These are phyloP conservation scores for Lingula anatina DNA, from an alignment of 2,888 invertebrate genomes.

Conservation along the genomic window DNA sequence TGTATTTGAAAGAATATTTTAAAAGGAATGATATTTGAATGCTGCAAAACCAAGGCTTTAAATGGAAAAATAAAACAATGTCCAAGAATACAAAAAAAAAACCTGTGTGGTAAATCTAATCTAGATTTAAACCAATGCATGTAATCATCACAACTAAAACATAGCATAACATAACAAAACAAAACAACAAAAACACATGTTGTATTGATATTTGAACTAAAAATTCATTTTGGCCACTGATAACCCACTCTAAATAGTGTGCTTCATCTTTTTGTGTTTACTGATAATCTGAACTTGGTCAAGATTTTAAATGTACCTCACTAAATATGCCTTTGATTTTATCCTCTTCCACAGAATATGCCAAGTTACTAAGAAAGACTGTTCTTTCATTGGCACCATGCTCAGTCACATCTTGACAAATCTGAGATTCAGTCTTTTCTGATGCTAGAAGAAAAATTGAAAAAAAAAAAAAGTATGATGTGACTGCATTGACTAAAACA, in stretches of 20 bases:
- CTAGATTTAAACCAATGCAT: not conserved
- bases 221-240: no score
- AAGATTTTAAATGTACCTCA: slow-evolving; percentile 47
- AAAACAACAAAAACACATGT: not conserved
- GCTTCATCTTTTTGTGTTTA: no score
- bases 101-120: slow-evolving; percentile 4
- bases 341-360: slow-evolving; percentile 64
- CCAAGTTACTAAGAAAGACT: slow-evolving; percentile 87
- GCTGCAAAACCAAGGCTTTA: not conserved
- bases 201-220: no score
- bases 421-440: slow-evolving; percentile 3
- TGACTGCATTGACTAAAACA: no score
- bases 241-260: no score
- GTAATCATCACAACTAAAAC: not conserved
- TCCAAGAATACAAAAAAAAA: not conserved
- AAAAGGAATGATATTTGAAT: no score
- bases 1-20: no score
- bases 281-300: no score
- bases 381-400: slow-evolving; percentile 52
- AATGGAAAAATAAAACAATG: not conserved
- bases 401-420: slow-evolving; percentile 14
- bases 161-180: no score
- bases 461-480: no score
- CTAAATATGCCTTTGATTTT: slow-evolving; percentile 60
- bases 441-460: no score